phyloP scores from a whole-genome alignment of 2,797 vertebrate genomes.

The Cyprinella venusta region DNA sequence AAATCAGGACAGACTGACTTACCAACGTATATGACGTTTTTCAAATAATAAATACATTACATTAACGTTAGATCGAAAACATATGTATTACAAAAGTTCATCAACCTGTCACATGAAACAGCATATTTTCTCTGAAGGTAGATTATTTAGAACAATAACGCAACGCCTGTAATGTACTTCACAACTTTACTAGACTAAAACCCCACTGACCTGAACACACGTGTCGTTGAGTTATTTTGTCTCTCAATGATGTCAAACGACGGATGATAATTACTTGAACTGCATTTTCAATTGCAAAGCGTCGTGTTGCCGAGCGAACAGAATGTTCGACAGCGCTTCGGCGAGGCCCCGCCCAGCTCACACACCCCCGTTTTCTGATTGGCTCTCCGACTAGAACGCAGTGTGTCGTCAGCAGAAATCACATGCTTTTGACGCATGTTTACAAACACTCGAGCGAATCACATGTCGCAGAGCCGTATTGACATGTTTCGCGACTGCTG shows the following conservation, averaged over 20 bases:
- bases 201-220: constrained; percentile 51
- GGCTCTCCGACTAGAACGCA: constrained; percentile 55
- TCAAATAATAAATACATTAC: background rate
- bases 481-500: constrained; percentile 15
- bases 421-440: constrained; percentile 83
- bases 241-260: background rate
- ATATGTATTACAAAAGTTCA: background rate
- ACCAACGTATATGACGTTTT: background rate
- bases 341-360: constrained; percentile 69
- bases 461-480: constrained; percentile 60
- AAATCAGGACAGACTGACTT: background rate
- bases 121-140: background rate
- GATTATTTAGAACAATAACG: background rate
- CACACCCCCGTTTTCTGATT: constrained; percentile 81
- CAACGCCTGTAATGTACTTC: constrained; percentile 12
- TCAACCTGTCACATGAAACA: constrained; percentile 12
- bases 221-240: background rate
- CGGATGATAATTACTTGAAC: constrained; percentile 4
- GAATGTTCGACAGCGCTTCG: constrained; percentile 76
- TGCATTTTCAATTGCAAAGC: constrained; percentile 37
- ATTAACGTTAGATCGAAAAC: background rate
- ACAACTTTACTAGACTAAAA: background rate
- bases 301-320: constrained; percentile 55
- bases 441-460: constrained; percentile 74
- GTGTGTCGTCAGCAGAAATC: constrained; percentile 64